Conservation (phyloP, 2,113 vertebrate genomes). For the Hyla sarda region DNA sequence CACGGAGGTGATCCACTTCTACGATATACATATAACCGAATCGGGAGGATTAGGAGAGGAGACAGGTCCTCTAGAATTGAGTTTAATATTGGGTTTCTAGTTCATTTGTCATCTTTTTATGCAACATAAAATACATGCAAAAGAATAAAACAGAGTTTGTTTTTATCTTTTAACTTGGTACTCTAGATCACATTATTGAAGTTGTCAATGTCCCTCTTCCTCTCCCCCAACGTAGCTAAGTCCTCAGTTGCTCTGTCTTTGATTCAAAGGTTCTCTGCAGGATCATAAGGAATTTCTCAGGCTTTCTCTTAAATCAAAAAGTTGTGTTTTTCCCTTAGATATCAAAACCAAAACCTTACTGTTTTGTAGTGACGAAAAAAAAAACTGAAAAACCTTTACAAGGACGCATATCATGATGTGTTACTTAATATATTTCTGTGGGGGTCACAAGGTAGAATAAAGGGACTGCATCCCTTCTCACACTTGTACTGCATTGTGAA, state of each 20-base stretch:
- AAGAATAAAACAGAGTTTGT: neutral
- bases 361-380: neutral
- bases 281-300: constrained; percentile 23
- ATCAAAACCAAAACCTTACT: neutral
- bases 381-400: neutral
- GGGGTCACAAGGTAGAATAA: no score
- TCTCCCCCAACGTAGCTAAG: neutral
- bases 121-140: neutral
- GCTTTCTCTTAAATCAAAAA: neutral
- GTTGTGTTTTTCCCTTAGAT: neutral
- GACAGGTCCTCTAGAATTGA: no score
- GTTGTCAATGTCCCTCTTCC: neutral
- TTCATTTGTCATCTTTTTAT: neutral
- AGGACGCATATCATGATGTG: neutral
- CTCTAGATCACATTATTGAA: neutral
- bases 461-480: no score
- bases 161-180: neutral
- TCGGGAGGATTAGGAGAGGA: no score
- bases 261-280: neutral
- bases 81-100: neutral
- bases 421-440: neutral
- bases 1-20: no score
- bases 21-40: no score
- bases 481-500: no score
- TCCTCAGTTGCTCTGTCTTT: neutral